Percentiles rank a stretch among this genome's conserved stretches.
Conservation (phyloP, 1,140 invertebrate genomes). For the Caerostris extrusa region DNA sequence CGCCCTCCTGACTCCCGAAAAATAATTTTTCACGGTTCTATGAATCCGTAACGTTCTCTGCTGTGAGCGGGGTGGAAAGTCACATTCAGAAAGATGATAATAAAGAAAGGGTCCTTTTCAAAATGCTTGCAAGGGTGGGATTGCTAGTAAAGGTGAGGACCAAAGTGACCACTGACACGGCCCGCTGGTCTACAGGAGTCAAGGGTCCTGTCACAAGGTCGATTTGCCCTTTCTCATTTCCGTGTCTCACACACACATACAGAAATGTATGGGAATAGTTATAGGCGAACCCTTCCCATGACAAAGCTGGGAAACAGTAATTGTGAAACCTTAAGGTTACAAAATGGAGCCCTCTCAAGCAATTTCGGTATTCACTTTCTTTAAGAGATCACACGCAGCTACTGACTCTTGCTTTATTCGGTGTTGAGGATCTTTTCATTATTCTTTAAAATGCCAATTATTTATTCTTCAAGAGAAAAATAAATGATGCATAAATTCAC, state of each 20-base stretch:
- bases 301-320: constrained; percentile 21
- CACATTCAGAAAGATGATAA: constrained; percentile 25
- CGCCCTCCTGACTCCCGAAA: neutral
- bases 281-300: constrained; percentile 51
- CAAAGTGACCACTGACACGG: constrained; percentile 61
- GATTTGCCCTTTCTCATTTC: constrained; percentile 14
- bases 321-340: constrained; percentile 35
- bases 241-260: neutral
- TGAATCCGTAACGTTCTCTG: constrained; percentile 47
- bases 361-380: neutral
- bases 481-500: neutral
- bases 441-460: neutral
- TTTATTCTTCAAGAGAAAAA: neutral
- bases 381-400: neutral
- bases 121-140: neutral
- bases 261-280: constrained; percentile 46
- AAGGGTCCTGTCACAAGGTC: constrained; percentile 38
- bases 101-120: constrained; percentile 38
- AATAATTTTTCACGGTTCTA: constrained; percentile 36
- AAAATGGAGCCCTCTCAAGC: neutral
- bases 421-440: neutral
- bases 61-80: neutral
- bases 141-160: constrained; percentile 16
- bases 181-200: constrained; percentile 58
- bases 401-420: constrained; percentile 55